A percentile compares a stretch with the other conserved stretches of the same genome.
phyloP scores from a whole-genome alignment of 2,888 invertebrate species.

The Trachelus stipa region DNA sequence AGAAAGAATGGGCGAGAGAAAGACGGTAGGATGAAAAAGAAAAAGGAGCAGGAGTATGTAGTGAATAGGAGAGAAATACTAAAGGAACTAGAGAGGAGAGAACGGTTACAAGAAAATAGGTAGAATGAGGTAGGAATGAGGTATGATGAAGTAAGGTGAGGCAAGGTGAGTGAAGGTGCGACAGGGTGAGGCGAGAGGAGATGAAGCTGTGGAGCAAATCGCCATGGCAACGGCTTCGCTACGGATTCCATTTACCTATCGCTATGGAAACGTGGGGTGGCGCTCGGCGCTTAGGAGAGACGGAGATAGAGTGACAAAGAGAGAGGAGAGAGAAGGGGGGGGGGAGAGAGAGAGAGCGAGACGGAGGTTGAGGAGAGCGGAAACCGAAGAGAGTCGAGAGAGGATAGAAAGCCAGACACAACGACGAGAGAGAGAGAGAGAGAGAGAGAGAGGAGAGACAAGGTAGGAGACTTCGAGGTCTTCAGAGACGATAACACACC shows the following conservation, averaged over 20 bases:
- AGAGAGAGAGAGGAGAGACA: constrained; percentile 25
- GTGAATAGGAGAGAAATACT: constrained; percentile 21
- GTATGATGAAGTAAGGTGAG: background rate
- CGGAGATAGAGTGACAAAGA: constrained; percentile 33
- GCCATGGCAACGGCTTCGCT: constrained; percentile 65
- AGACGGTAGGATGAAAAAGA: constrained; percentile 38
- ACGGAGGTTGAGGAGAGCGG: constrained; percentile 23
- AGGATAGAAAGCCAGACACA: constrained; percentile 27
- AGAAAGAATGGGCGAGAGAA: constrained; percentile 24
- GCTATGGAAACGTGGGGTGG: constrained; percentile 65
- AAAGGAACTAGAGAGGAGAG: constrained; percentile 24
- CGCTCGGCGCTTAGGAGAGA: constrained; percentile 55
- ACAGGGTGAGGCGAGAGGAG: constrained; percentile 35
- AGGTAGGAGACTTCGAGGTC: constrained; percentile 31
- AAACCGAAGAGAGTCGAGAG: constrained; percentile 30
- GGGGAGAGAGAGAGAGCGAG: constrained; percentile 18
- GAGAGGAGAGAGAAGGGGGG: constrained; percentile 30
- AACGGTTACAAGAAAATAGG: constrained; percentile 27
- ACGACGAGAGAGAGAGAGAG: constrained; percentile 13
- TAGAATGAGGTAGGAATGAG: constrained; percentile 40
- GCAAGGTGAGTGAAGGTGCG: constrained; percentile 15
- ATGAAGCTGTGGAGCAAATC: constrained; percentile 56
- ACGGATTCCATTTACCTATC: constrained; percentile 66
- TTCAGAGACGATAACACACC: constrained; percentile 55
- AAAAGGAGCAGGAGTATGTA: constrained; percentile 32